A percentile compares a stretch with the other conserved stretches of the same genome.
These are phyloP conservation scores for Sitobion miscanthi DNA, from an alignment of 1,140 invertebrate species.

Conservation along the genomic window DNA sequence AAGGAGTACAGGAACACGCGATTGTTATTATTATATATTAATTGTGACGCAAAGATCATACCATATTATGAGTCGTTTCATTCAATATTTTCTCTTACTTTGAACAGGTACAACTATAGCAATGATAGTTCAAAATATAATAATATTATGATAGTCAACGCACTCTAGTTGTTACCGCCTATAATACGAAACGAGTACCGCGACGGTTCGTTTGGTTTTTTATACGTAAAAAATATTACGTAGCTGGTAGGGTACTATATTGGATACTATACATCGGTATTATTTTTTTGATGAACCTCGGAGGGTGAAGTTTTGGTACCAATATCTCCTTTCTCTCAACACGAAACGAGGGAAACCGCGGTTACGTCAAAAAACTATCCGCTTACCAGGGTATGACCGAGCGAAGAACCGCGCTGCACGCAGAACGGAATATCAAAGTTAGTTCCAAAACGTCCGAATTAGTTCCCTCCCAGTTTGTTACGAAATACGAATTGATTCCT, in stretches of 20 bases:
- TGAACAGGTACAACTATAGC: not conserved
- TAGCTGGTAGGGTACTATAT: not conserved
- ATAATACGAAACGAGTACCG: not conserved
- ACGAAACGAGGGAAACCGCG: not conserved
- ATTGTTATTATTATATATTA: not conserved
- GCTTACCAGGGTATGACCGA: too few relatives aligned
- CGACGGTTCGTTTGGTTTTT: not conserved
- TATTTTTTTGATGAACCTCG: not conserved
- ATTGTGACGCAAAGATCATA: not conserved
- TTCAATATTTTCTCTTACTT: not conserved
- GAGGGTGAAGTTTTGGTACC: too few relatives aligned
- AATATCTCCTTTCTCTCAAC: not conserved
- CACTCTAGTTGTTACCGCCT: slow-evolving; percentile 24
- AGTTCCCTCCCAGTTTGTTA: not conserved
- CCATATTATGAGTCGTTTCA: not conserved
- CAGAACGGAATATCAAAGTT: not conserved
- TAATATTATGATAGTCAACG: slow-evolving; percentile 50
- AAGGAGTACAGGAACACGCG: rapidly evolving
- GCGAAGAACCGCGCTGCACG: not conserved
- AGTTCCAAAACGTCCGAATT: not conserved
- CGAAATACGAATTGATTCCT: not conserved
- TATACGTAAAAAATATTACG: not conserved
- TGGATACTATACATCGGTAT: not conserved
- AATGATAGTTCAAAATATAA: not conserved
- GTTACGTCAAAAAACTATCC: not conserved